Conservation (phyloP, 2,797 vertebrate genomes). For the Enteromius argenteus region DNA sequence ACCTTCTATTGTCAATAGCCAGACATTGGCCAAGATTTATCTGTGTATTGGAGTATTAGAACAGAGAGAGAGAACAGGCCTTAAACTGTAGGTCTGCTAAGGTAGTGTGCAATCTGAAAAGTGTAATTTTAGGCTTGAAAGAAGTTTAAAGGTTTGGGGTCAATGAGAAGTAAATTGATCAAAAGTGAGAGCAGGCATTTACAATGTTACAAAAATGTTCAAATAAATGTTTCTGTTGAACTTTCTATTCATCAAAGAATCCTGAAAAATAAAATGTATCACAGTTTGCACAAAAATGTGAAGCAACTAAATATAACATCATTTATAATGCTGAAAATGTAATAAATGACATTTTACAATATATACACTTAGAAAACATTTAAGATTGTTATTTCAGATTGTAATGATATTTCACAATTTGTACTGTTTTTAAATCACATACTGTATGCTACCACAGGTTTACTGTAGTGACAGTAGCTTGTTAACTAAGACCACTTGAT, state of each 20-base stretch:
- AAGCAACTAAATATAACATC: background rate
- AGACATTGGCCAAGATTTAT: background rate
- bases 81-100: background rate
- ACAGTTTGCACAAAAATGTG: background rate
- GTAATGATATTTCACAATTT: background rate
- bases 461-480: background rate
- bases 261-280: background rate
- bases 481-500: background rate
- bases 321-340: background rate
- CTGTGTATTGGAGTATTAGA: background rate
- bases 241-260: background rate
- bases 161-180: background rate
- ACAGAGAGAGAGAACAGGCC: background rate
- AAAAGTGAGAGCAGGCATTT: background rate
- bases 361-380: background rate
- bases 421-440: background rate
- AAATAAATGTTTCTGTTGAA: background rate
- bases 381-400: background rate
- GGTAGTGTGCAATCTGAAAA: background rate
- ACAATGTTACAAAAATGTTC: background rate
- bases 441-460: too few species aligned
- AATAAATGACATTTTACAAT: background rate
- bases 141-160: background rate
- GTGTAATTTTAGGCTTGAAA: background rate
- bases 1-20: constrained; percentile 16